These are phyloP conservation scores for Sebastes matsubarae DNA, from an alignment of 2,797 vertebrate genomes.

Conservation along the genomic window DNA sequence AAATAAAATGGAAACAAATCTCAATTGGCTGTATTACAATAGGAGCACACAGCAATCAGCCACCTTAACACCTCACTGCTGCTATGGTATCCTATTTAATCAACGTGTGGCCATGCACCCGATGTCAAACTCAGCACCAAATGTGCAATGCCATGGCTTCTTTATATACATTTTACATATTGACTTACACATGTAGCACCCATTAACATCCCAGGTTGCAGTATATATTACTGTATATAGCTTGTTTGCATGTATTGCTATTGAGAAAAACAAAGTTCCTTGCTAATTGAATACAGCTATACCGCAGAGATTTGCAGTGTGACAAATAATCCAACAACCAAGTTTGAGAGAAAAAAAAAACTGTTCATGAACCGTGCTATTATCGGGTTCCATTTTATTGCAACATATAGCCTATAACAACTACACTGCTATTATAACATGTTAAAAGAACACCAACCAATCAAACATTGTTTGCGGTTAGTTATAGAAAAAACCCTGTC, in stretches of 20 bases:
- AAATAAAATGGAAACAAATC: not conserved
- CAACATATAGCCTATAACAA: slow-evolving; percentile 87
- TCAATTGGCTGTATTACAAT: not conserved
- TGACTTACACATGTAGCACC: not conserved
- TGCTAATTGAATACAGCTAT: slow-evolving; percentile 86
- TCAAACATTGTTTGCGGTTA: slow-evolving; percentile 73
- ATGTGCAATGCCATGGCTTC: not conserved
- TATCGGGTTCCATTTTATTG: slow-evolving; percentile 91
- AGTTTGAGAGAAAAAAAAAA: slow-evolving; percentile 80
- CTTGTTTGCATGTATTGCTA: slow-evolving; percentile 16
- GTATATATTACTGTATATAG: not conserved
- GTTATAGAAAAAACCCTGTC: slow-evolving; percentile 57
- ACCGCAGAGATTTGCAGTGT: slow-evolving; percentile 89
- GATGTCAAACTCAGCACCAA: not conserved
- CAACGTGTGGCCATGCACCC: not conserved
- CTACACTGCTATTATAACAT: slow-evolving; percentile 87
- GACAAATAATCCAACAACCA: slow-evolving; percentile 90
- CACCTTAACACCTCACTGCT: not conserved
- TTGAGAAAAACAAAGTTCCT: slow-evolving; percentile 62
- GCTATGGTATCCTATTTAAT: not conserved
- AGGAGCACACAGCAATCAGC: not conserved
- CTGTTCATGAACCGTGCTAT: slow-evolving; percentile 88
- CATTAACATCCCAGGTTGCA: not conserved
- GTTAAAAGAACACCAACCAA: slow-evolving; percentile 87
- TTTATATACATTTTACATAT: not conserved